Base-by-base conservation (phyloP, 2,113 vertebrate species). In the Noturus placidus region DNA sequence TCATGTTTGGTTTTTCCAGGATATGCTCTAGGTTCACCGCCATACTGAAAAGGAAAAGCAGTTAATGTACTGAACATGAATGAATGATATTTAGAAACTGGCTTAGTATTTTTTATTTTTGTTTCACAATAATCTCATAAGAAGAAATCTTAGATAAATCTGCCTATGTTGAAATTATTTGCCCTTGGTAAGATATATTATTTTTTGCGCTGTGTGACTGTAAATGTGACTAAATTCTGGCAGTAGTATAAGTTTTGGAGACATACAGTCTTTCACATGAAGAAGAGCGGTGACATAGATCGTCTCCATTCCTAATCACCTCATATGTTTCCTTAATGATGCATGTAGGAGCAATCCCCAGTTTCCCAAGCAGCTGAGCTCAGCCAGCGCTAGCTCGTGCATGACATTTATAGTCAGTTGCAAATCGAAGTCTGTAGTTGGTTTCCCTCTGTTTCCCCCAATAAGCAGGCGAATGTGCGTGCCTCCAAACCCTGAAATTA, bases 341-440 rank as follows among this genome's bases (percentile, higher is more conserved):
- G 86, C 90, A 85, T 88, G 82, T 81, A 87, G 74, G 11, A 78
- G 59, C 63, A 86, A 82, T 82, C 78, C 52, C 81, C 67, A 81
- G 57, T 33, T 88, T 85, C 72, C 67, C 88, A 63, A 59, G 83
- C 78, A 63, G 76, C 61, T n/a, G 50, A 19, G 65, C 54, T 63
- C 57, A 33, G 77, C 69, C 86, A 59, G 17, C 20, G 42, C 87
- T 88, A 88, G 84, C 84, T 89, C 87, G 78, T 87, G 86, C 85
- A 67, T 90, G 82, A 90, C 90, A 90, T 89, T 92, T 91, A 89
- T 89, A 91, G 86, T 92, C 87, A 87, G 87, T 79, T 89, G 80
- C 87, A 74, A 88, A 82, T 88, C 82, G 84, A 85, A 76, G 87
- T 91, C 88, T 87, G 85, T 87, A 90, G 81, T 89, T 87, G 83